Conservation (phyloP, 2,113 vertebrate species). For the Strix uralensis region DNA sequence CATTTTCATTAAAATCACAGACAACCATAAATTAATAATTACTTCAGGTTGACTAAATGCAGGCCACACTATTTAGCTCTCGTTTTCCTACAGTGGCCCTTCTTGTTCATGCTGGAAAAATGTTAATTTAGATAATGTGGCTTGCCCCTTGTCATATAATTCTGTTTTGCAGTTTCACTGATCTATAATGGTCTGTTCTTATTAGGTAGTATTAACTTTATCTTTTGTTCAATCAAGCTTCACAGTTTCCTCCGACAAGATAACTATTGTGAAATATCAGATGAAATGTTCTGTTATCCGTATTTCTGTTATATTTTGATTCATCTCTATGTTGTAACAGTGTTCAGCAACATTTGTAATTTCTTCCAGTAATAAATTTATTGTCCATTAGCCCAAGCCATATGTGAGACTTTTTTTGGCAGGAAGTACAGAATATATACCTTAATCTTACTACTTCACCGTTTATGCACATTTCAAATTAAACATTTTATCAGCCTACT, state of each 20-base stretch:
- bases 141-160: slow-evolving; percentile 93
- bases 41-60: slow-evolving; percentile 99
- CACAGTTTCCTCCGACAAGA: slow-evolving; percentile 77
- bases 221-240: slow-evolving; percentile 91
- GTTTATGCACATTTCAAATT: slow-evolving; percentile 53
- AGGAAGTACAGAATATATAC: not conserved
- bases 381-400: slow-evolving; percentile 40
- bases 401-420: not conserved
- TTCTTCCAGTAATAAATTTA: slow-evolving; percentile 29
- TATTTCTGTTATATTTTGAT: slow-evolving; percentile 63
- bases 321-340: slow-evolving; percentile 35
- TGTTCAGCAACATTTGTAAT: slow-evolving; percentile 55
- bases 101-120: slow-evolving; percentile 97
- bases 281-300: slow-evolving; percentile 62
- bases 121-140: slow-evolving; percentile 99
- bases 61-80: slow-evolving; percentile 86
- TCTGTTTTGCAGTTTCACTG: slow-evolving; percentile 93
- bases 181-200: slow-evolving; percentile 98
- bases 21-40: slow-evolving; percentile 99
- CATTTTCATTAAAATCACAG: slow-evolving; percentile 99
- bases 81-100: slow-evolving; percentile 86
- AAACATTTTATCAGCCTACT: slow-evolving; percentile 24
- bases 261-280: slow-evolving; percentile 70
- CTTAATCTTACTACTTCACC: slow-evolving; percentile 15
- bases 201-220: slow-evolving; percentile 96